Percentiles rank a stretch among this genome's conserved stretches.
phyloP scores from a whole-genome alignment of 2,797 vertebrate species.

The Peromyscus aztecus region DNA sequence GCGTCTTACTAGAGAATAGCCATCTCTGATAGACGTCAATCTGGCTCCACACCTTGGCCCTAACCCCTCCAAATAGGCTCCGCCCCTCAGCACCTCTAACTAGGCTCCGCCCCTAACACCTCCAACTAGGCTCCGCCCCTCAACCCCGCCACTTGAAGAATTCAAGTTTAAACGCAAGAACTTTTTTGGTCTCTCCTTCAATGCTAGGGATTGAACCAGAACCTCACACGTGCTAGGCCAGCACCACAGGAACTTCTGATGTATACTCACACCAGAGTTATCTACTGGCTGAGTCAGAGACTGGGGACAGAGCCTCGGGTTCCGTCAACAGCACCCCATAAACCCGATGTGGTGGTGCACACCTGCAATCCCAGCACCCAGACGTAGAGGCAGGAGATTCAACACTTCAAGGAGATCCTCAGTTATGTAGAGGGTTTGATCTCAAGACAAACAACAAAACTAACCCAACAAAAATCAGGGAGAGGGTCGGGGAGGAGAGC shows the following conservation, averaged over 20 bases:
- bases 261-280: background rate
- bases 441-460: background rate
- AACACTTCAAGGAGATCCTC: background rate
- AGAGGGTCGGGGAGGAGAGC: background rate
- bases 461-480: background rate
- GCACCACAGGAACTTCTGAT: background rate
- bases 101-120: background rate
- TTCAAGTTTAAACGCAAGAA: background rate
- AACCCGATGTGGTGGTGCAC: background rate
- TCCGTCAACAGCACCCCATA: background rate
- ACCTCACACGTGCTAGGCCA: background rate
- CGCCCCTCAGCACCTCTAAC: too few species aligned
- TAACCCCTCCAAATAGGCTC: too few species aligned
- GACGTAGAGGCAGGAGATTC: background rate
- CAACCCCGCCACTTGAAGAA: background rate
- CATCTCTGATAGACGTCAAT: too few species aligned
- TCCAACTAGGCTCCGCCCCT: too few species aligned
- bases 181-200: background rate
- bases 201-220: background rate
- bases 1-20: background rate
- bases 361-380: background rate
- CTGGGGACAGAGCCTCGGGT: background rate
- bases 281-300: background rate
- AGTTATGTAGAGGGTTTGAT: background rate
- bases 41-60: too few species aligned